Evolutionary conservation across 2,888 invertebrate genomes (phyloP), one percentile per base, ranked within the genome.

Genomic region (Teinopalpus imperialis): DNA sequence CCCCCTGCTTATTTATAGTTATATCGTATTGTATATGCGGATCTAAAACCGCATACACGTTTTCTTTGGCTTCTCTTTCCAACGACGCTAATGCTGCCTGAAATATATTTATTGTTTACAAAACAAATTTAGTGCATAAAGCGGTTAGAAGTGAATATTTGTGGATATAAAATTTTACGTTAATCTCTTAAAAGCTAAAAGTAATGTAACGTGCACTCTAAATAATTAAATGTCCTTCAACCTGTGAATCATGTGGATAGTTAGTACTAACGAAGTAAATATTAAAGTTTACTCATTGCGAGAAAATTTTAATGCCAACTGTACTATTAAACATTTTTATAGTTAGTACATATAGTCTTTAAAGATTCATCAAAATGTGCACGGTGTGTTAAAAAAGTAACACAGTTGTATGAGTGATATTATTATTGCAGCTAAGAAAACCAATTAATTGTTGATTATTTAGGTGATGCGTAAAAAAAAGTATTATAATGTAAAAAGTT

Each of bases 31-130:
- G 88, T 69, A 89, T 81, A 74, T 87, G 88, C 71, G 89, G 89
- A 62, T 89, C 89, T 61, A 89, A 64, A 57, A 89, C 83, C 77
- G 89, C 88, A 78, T 89, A 89, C 51, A 89, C 88, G 71, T 89
- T 89, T 71, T 89, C 89, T 86, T 89, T 89, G 81, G 89, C 88
- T 86, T 83, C 81, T 80, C 71, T 80, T 74, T 86, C 88, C 79
- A 88, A 72, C 73, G 88, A 79, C 66, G 81, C 66, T 56, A 85
- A 70, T 66, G 85, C 81, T 70, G 85, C 87, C 89, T 89, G 68
- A 1, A 64, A 63, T n/a, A n/a, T n/a, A n/a, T n/a, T n/a, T n/a
- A n/a, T n/a, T n/a, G n/a, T n/a, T 65, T 50, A 60, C 61, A 54
- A 49, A 35, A 9, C 32, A 24, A 14, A 42, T 6, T 16, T 16